Evolutionary conservation across 2,797 vertebrate genomes (phyloP).

Genomic region (Leptoclinus maculatus): DNA sequence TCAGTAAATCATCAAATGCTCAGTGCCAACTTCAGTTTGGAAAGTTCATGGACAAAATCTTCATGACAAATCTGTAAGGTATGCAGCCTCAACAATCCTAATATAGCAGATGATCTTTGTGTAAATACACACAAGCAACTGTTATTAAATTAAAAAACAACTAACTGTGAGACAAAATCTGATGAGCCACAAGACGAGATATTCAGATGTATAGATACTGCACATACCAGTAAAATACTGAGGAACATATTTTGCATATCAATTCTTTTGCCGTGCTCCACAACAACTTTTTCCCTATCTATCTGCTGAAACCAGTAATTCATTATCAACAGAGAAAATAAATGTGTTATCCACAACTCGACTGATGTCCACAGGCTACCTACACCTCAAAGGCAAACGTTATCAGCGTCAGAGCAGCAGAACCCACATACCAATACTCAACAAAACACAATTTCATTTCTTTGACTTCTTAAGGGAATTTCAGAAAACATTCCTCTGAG

Average conservation of each 20-base stretch:
- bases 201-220: constrained; percentile 8
- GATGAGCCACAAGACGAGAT: neutral
- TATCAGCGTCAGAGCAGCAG: constrained; percentile 36
- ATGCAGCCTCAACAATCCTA: neutral
- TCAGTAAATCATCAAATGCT: constrained; percentile 28
- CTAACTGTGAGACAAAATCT: constrained; percentile 11
- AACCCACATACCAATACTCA: constrained; percentile 7
- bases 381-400: constrained; percentile 49
- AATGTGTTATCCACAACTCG: constrained; percentile 30
- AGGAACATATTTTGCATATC: constrained; percentile 9
- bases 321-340: constrained; percentile 47
- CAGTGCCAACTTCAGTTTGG: neutral
- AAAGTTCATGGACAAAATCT: neutral
- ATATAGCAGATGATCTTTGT: neutral
- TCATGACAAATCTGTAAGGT: neutral
- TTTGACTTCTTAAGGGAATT: constrained; percentile 52
- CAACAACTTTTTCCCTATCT: neutral
- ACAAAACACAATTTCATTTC: constrained; percentile 34
- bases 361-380: constrained; percentile 38
- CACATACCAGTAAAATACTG: neutral
- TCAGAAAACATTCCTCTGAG: constrained; percentile 40
- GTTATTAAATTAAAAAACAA: constrained; percentile 10
- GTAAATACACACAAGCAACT: constrained; percentile 2
- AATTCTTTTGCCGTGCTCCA: constrained; percentile 18
- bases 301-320: constrained; percentile 27